Conservation (phyloP, 2,888 invertebrate species). For the Sthenelais limicola region DNA sequence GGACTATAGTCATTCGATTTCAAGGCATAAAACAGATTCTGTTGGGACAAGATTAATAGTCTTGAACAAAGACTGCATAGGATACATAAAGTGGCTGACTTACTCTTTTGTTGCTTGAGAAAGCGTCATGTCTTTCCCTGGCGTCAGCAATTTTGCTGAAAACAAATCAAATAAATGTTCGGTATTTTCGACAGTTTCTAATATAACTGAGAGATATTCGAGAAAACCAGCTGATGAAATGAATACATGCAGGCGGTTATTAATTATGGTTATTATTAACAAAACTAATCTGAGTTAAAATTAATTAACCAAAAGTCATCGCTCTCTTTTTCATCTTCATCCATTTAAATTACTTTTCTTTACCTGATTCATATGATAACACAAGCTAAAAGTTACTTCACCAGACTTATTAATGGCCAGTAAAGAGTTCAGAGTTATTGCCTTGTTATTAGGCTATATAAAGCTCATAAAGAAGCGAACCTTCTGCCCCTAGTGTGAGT, state of each 20-base stretch:
- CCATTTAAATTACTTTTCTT: not conserved
- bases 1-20: no score
- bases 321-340: not conserved
- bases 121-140: constrained; percentile 4
- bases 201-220: no score
- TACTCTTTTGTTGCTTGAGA: constrained; percentile 17
- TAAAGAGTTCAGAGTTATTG: not conserved
- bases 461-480: not conserved
- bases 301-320: not conserved
- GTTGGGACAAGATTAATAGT: no score
- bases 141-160: constrained; percentile 27
- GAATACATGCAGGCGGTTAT: no score
- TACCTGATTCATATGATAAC: no score
- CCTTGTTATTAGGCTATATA: not conserved
- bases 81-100: no score
- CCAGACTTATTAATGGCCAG: no score
- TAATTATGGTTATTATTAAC: not conserved
- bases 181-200: not conserved
- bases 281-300: not conserved
- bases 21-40: no score
- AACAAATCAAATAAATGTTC: no score
- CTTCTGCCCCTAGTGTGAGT: constrained; percentile 22
- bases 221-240: no score
- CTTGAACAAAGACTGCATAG: no score
- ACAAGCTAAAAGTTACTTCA: no score